Percentiles rank a stretch among this genome's conserved stretches.
Conservation (phyloP, 2,113 vertebrate species). For the Ageneiosus marmoratus region DNA sequence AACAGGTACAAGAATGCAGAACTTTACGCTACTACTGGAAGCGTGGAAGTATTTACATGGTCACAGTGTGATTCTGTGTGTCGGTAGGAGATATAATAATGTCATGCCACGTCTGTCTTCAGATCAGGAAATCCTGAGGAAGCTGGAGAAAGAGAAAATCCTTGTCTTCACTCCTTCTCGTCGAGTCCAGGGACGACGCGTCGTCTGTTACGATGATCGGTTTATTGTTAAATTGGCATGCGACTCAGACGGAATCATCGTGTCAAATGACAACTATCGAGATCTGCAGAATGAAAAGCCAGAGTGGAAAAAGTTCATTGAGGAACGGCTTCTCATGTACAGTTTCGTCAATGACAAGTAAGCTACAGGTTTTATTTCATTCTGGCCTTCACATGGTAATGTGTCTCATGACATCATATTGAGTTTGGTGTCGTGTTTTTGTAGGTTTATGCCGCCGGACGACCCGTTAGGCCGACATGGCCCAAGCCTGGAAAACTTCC, state of each 20-base stretch:
- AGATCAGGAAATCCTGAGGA: conserved; percentile 97
- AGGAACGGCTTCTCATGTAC: conserved; percentile 97
- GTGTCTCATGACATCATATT: neutral
- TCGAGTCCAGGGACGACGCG: conserved; percentile 93
- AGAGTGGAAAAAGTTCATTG: conserved; percentile 99
- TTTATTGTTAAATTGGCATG: conserved; percentile 98
- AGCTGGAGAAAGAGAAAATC: conserved; percentile 97
- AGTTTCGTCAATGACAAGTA: conserved; percentile 99
- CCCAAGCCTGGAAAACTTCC: conserved; percentile 96
- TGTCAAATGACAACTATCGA: conserved; percentile 97
- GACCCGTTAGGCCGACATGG: conserved; percentile 96
- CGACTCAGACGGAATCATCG: conserved; percentile 97
- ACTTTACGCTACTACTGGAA: no score
- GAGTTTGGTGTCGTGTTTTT: conserved; percentile 26
- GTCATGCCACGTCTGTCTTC: conserved; percentile 47
- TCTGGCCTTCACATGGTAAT: neutral
- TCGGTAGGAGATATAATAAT: neutral
- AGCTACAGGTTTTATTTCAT: conserved; percentile 54
- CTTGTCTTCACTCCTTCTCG: conserved; percentile 97
- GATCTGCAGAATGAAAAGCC: conserved; percentile 97
- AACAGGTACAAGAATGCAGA: no score
- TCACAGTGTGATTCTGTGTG: neutral
- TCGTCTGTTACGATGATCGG: conserved; percentile 97
- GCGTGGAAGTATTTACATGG: no score
- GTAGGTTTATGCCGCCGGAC: conserved; percentile 97